Evolutionary conservation across 1,140 invertebrate species (phyloP).

Genomic region (Sminthurinus signatus): DNA sequence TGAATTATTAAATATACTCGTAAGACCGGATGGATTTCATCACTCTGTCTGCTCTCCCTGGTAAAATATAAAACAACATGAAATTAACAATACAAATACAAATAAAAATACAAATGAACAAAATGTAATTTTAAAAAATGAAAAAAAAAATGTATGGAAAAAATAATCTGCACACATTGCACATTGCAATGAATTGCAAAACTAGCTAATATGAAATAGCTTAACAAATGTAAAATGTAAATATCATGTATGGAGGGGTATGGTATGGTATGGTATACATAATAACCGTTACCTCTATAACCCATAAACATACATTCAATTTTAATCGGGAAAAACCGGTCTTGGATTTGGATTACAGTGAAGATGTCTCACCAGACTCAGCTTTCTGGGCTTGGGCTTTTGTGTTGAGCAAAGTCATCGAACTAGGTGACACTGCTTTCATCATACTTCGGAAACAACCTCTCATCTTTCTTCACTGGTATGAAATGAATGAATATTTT

Average conservation of each 20-base stretch:
- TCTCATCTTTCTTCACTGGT: conserved; percentile 53
- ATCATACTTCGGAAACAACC: conserved; percentile 55
- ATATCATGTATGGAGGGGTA: no score
- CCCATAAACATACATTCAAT: conserved; percentile 4
- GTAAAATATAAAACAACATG: conserved; percentile 34
- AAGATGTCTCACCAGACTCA: conserved; percentile 45
- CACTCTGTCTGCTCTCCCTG: conserved; percentile 51
- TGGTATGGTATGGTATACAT: no score
- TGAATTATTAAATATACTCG: conserved; percentile 30
- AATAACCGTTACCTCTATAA: background rate
- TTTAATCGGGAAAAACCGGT: conserved; percentile 13
- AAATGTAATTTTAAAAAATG: no score
- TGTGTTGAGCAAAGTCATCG: conserved; percentile 50
- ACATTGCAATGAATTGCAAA: no score
- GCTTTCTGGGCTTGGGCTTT: conserved; percentile 50
- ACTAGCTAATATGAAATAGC: no score
- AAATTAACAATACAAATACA: background rate
- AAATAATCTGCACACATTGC: no score
- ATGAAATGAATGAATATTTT: no score
- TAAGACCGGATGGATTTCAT: conserved; percentile 48
- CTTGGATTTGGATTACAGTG: conserved; percentile 8
- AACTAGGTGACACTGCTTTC: conserved; percentile 50
- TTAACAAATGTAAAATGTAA: no score
- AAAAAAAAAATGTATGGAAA: no score
- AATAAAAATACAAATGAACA: background rate